phyloP scores from a whole-genome alignment of 2,113 vertebrate species.

The Xiphophorus maculatus region DNA sequence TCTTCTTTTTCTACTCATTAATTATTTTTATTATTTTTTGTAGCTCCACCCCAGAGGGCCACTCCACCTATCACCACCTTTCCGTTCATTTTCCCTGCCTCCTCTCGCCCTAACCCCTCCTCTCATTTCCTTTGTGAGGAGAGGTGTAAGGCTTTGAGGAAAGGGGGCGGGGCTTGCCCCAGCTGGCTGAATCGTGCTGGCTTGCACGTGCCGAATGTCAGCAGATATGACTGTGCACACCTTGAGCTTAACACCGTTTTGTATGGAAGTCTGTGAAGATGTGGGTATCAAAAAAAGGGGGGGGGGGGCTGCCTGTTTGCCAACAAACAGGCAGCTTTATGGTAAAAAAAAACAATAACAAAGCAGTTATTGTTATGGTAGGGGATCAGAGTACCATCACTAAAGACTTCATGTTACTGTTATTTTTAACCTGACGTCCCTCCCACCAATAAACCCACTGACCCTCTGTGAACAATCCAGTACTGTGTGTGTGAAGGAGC shows the following conservation, averaged over 20 bases:
- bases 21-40: conserved; percentile 23
- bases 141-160: conserved; percentile 6
- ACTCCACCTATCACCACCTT: conserved; percentile 55
- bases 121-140: conserved; percentile 76
- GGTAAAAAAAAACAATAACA: neutral
- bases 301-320: neutral
- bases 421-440: conserved; percentile 47
- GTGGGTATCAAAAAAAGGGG: neutral
- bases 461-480: conserved; percentile 67
- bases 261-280: conserved; percentile 11
- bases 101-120: conserved; percentile 44
- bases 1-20: conserved; percentile 21
- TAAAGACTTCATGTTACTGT: conserved; percentile 10
- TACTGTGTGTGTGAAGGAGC: conserved; percentile 46
- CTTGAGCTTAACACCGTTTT: conserved; percentile 41
- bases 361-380: too few relatives aligned
- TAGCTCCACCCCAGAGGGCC: conserved; percentile 54
- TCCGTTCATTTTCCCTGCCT: conserved; percentile 32
- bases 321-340: conserved; percentile 13
- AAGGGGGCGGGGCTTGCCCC: conserved; percentile 37
- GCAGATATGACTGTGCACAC: conserved; percentile 72
- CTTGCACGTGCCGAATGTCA: conserved; percentile 82
- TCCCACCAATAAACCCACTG: conserved; percentile 71
- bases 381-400: neutral
- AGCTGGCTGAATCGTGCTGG: conserved; percentile 78